Base-by-base conservation (phyloP, 30 jellyfish, hydroid and myxozoan species). In the Turritopsis dohrnii region DNA sequence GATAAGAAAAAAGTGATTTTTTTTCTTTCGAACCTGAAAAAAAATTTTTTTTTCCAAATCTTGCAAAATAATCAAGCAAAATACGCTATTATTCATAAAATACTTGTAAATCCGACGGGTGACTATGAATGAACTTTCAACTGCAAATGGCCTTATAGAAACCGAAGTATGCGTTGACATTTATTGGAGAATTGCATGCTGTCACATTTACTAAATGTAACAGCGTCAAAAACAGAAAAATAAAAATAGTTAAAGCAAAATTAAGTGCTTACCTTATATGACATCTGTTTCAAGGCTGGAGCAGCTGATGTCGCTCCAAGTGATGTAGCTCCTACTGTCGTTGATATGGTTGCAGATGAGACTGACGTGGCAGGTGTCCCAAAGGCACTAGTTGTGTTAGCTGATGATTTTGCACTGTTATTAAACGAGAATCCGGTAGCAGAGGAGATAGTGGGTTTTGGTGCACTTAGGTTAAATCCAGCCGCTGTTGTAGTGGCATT, bases 331-430 rank as follows among this genome's bases (percentile, higher is more conserved):
- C n/a, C n/a, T n/a, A n/a, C n/a, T n/a, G n/a, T n/a, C n/a, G 5
- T 1, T n/a, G 30, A 23, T 74, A 60, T 74, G 54, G 18, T 24
- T 21, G 27, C 65, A 18, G 89, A 27, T 8, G 73, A 23, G 66
- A 85, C 71, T 60, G 89, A 27, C 8, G 88, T 85, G 21, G 85
- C 29, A 65, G 85, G 26, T 0, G 89, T 1, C 20, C 82, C 81
- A 53, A 60, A 80, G 17, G 80, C 23, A 19, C 82, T 29, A 25
- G 86, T 72, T n/a, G 89, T n/a, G 73, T 24, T 16, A 25, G 89
- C 72, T 17, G 73, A 26, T 21, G 71, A 52, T 74, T 74, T 74
- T 18, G 74, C 85, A 53, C 76, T 52, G 31, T 27, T 79, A n/a
- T 84, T 16, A 80, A 60, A 79, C 8, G 86, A 79, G 81, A 53